phyloP scores from a whole-genome alignment of 1,140 invertebrate species.

The Hestina assimilis region DNA sequence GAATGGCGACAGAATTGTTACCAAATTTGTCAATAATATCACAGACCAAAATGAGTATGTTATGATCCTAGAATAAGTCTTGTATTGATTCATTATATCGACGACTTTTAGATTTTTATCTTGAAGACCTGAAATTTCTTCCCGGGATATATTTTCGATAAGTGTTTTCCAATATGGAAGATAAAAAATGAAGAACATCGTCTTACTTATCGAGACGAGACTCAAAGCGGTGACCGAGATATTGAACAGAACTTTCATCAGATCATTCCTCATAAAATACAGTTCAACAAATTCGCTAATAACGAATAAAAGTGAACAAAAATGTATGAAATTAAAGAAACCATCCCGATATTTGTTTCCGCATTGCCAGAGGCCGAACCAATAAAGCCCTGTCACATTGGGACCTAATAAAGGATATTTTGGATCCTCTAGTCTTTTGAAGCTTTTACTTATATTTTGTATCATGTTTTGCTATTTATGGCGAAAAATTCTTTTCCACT shows the following conservation, averaged over 20 bases:
- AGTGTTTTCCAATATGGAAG: constrained; percentile 15
- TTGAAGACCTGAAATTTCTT: constrained; percentile 31
- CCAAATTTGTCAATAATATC: constrained; percentile 36
- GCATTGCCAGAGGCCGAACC: constrained; percentile 48
- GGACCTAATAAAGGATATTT: constrained; percentile 53
- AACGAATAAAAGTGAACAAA: constrained; percentile 41
- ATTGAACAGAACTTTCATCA: constrained; percentile 46
- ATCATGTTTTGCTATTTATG: neutral
- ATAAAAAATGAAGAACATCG: constrained; percentile 29
- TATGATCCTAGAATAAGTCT: constrained; percentile 40
- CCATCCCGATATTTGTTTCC: constrained; percentile 29
- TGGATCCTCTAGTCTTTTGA: constrained; percentile 41
- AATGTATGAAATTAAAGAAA: constrained; percentile 36
- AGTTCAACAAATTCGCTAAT: constrained; percentile 44
- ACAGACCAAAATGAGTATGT: constrained; percentile 49
- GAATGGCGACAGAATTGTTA: constrained; percentile 38
- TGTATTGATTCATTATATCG: constrained; percentile 38
- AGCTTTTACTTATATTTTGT: constrained; percentile 14
- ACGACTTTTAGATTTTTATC: constrained; percentile 21
- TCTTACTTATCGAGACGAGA: constrained; percentile 39
- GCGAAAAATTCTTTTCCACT: neutral
- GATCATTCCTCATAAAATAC: constrained; percentile 42
- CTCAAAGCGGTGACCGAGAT: constrained; percentile 45
- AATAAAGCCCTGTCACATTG: constrained; percentile 49
- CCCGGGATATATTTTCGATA: constrained; percentile 20